Evolutionary conservation across 1,140 invertebrate species (phyloP).

Genomic region (Protaetia brevitarsis): DNA sequence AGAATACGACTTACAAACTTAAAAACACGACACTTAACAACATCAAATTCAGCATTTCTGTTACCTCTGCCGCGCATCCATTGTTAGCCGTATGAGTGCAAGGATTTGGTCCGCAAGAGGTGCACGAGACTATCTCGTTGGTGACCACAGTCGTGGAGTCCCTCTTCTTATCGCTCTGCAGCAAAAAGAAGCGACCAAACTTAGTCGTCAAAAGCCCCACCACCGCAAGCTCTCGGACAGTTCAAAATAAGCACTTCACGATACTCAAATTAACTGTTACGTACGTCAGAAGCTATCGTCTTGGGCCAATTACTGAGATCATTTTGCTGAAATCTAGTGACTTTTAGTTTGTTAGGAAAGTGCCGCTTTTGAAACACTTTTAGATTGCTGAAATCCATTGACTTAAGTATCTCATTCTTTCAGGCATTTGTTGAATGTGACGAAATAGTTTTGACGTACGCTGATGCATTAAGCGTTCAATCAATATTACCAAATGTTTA

Average conservation of each 20-base stretch:
- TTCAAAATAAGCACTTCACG: constrained; percentile 1
- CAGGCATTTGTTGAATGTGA: not conserved
- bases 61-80: constrained; percentile 79
- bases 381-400: too few relatives aligned
- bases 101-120: constrained; percentile 74
- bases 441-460: not conserved
- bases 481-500: constrained; percentile 1
- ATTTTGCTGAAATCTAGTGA: not conserved
- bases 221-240: not conserved
- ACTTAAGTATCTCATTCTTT: not conserved
- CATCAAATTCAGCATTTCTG: constrained; percentile 24
- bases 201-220: not conserved
- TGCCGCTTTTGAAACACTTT: not conserved
- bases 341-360: not conserved
- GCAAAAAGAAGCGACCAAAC: not conserved
- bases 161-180: constrained; percentile 76
- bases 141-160: constrained; percentile 62
- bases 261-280: constrained; percentile 1
- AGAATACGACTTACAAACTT: not conserved
- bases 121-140: constrained; percentile 77
- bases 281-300: not conserved
- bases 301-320: too few relatives aligned
- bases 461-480: not conserved
- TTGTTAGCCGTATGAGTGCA: constrained; percentile 82
- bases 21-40: not conserved